These are phyloP conservation scores for Urocitellus parryii DNA, from an alignment of 2,113 vertebrate genomes.

Conservation along the genomic window DNA sequence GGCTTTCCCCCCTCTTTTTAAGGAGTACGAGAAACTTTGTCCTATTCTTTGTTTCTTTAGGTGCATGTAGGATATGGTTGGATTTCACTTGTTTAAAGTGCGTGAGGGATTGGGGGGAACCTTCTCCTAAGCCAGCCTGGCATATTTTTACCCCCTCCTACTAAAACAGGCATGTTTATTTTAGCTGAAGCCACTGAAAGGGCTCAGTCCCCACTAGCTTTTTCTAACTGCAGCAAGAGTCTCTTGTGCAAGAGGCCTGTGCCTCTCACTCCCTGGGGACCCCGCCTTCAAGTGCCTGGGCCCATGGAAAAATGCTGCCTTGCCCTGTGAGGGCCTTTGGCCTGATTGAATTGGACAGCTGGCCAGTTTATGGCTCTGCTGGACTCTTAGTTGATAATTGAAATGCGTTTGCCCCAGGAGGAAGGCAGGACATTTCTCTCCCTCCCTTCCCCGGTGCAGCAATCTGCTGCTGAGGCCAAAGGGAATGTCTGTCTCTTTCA, in stretches of 20 bases:
- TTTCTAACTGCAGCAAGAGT: background rate
- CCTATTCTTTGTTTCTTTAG: constrained; percentile 9
- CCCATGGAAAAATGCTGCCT: constrained; percentile 75
- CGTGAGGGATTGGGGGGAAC: background rate
- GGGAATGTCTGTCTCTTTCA: background rate
- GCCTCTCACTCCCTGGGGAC: background rate
- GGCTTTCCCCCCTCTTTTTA: background rate
- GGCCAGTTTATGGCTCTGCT: constrained; percentile 79
- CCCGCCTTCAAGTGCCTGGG: background rate
- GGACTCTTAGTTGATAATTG: constrained; percentile 75
- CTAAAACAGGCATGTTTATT: background rate
- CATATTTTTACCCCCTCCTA: background rate
- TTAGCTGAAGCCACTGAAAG: background rate
- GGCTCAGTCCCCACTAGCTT: background rate
- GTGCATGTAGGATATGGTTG: background rate
- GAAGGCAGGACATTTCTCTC: constrained; percentile 2
- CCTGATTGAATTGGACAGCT: constrained; percentile 81
- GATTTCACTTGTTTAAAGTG: constrained; percentile 8
- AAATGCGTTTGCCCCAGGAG: constrained; percentile 73
- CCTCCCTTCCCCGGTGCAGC: background rate
- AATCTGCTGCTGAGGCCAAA: constrained; percentile 34
- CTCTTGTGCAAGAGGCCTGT: background rate
- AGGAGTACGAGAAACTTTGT: background rate
- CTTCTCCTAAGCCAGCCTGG: background rate
- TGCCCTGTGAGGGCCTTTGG: constrained; percentile 74